Percentiles rank a stretch among this genome's conserved stretches.
These are phyloP conservation scores for Poecilia wingei DNA, from an alignment of 2,797 vertebrate species.

Conservation along the genomic window DNA sequence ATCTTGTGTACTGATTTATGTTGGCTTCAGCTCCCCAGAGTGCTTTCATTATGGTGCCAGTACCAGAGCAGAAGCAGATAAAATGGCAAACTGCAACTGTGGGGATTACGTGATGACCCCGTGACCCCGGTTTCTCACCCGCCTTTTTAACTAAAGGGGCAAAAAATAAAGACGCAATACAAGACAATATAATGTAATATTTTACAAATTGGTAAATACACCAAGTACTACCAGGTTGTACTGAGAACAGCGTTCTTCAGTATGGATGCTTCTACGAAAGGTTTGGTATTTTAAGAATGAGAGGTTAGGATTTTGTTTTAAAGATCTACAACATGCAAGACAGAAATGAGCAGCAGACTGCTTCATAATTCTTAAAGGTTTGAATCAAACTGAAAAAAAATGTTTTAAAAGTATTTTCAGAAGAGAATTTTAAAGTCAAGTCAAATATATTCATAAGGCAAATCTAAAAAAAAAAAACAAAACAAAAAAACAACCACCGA, in stretches of 20 bases:
- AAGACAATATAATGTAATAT: background rate
- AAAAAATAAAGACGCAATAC: background rate
- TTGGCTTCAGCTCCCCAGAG: slow-evolving; percentile 19
- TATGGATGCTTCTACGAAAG: too few relatives aligned
- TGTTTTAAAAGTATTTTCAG: background rate
- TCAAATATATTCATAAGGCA: too few relatives aligned
- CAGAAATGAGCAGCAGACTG: background rate
- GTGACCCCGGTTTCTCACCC: background rate
- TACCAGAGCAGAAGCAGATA: background rate
- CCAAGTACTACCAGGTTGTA: too few relatives aligned
- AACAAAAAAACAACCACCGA: too few relatives aligned
- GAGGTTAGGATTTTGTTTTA: too few relatives aligned
- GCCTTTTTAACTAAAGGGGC: background rate
- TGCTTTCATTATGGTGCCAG: slow-evolving; percentile 15
- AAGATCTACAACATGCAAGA: too few relatives aligned
- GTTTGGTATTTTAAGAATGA: too few relatives aligned
- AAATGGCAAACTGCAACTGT: slow-evolving; percentile 13
- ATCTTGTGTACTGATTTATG: slow-evolving; percentile 15
- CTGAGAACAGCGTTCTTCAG: background rate
- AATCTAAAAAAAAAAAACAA: too few relatives aligned
- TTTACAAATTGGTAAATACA: background rate
- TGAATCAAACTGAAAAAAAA: background rate
- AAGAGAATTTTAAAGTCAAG: too few relatives aligned
- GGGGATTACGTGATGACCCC: background rate
- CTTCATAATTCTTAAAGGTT: background rate